Percentiles rank a stretch among this genome's conserved stretches.
phyloP scores from a whole-genome alignment of 2,888 invertebrate species.

The Boloria euphrosyne region DNA sequence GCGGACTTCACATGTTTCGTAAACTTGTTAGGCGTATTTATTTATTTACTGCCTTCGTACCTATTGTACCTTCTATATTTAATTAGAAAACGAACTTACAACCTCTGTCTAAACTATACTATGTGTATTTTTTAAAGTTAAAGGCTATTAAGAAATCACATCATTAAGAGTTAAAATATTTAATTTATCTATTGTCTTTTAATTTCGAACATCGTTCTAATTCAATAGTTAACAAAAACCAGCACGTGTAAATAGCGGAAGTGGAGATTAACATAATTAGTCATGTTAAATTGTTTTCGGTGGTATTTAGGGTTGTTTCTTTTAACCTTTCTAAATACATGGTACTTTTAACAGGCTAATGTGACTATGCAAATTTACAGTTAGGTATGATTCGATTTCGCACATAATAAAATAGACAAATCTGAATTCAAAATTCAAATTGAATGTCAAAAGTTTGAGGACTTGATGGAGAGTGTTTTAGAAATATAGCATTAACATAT shows the following conservation, averaged over 20 bases:
- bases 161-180: not conserved
- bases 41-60: too few species aligned
- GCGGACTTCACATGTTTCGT: too few species aligned
- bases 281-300: not conserved
- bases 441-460: too few species aligned
- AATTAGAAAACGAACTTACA: too few species aligned
- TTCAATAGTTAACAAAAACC: conserved; percentile 9
- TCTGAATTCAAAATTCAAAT: too few species aligned
- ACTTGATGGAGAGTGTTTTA: too few species aligned
- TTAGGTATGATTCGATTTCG: too few species aligned
- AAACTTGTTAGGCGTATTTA: too few species aligned
- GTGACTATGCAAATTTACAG: not conserved
- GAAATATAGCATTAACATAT: too few species aligned
- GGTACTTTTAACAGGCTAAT: not conserved
- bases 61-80: too few species aligned
- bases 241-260: conserved; percentile 19
- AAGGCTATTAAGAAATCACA: not conserved
- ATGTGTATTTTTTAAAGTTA: not conserved
- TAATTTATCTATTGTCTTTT: conserved; percentile 26
- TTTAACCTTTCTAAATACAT: conserved; percentile 12
- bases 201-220: conserved; percentile 31
- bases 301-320: conserved; percentile 1
- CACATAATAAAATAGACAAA: too few species aligned
- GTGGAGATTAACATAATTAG: conserved; percentile 3
- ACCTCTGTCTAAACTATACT: too few species aligned